phyloP scores from a whole-genome alignment of 2,888 invertebrate species.

The Poecilobothrus nobilitatus region DNA sequence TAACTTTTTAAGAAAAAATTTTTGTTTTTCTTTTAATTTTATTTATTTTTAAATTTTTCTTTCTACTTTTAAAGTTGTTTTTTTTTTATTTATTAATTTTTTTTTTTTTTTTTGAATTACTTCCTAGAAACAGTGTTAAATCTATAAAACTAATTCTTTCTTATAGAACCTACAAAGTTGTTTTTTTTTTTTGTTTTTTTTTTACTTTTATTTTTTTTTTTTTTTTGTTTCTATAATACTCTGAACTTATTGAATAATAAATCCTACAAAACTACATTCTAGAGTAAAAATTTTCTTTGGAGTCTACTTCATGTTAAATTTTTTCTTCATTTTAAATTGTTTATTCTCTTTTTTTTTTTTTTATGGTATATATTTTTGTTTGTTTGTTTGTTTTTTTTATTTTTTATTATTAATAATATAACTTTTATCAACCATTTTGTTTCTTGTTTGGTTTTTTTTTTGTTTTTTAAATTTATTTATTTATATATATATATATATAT shows the following conservation, averaged over 20 bases:
- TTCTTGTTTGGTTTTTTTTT: not conserved
- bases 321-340: not conserved
- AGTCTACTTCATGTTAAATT: not conserved
- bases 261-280: not conserved
- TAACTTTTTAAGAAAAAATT: too few relatives aligned
- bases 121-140: not conserved
- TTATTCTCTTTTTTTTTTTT: not conserved
- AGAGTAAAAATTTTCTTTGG: conserved; percentile 6
- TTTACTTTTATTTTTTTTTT: not conserved
- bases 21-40: not conserved
- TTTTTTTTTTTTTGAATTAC: not conserved
- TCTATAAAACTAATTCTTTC: conserved; percentile 1
- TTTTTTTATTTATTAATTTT: not conserved
- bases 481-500: not conserved
- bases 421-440: not conserved
- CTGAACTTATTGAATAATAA: conserved; percentile 1
- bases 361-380: not conserved
- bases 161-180: not conserved
- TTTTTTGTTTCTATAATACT: not conserved
- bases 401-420: too few relatives aligned
- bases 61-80: not conserved
- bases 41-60: not conserved
- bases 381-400: not conserved
- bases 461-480: not conserved
- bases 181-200: not conserved